phyloP scores from a whole-genome alignment of 2,888 invertebrate genomes.

The Lysandra coridon region DNA sequence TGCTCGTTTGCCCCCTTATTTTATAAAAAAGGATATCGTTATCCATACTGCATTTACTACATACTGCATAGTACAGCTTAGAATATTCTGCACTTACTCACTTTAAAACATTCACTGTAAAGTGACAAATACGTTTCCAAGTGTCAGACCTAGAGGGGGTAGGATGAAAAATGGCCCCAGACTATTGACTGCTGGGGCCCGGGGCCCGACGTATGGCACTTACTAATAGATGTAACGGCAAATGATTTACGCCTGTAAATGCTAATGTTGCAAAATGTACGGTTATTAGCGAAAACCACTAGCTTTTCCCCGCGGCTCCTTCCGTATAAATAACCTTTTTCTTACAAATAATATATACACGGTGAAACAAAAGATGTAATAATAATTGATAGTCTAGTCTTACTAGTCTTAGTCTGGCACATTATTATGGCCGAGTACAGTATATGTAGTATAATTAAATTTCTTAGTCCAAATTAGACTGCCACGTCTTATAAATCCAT shows the following conservation, averaged over 20 bases:
- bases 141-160: background rate
- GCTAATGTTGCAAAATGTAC: background rate
- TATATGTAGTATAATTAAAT: background rate
- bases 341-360: too few relatives aligned
- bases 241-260: background rate
- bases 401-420: too few relatives aligned
- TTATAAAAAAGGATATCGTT: too few relatives aligned
- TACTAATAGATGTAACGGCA: background rate
- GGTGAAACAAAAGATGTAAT: too few relatives aligned
- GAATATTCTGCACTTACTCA: background rate
- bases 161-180: background rate
- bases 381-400: too few relatives aligned
- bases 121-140: conserved; percentile 7
- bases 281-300: background rate
- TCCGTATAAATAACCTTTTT: too few relatives aligned
- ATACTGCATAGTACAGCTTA: too few relatives aligned
- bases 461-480: background rate
- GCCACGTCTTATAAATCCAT: background rate
- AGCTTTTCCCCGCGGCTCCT: background rate
- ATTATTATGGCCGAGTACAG: too few relatives aligned
- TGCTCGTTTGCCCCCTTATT: too few relatives aligned
- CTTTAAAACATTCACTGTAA: background rate
- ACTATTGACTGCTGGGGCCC: background rate
- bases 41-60: too few relatives aligned
- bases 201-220: background rate